Percentiles rank a stretch among this genome's conserved stretches.
Evolutionary conservation across 1,140 invertebrate species (phyloP).

Genomic region (Drosophila azteca): DNA sequence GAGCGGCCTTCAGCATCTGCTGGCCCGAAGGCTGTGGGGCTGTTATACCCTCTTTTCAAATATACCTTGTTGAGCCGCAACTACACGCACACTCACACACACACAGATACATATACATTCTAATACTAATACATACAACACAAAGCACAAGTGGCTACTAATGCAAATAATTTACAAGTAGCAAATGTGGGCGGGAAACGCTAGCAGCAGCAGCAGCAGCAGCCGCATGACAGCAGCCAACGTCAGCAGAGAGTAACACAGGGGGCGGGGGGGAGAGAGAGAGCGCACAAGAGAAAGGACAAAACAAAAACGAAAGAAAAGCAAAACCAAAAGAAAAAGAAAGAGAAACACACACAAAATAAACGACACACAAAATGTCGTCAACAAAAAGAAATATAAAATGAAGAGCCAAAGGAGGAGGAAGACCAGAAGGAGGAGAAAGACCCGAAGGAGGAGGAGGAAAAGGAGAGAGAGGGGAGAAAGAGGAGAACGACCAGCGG

Average conservation of each 20-base stretch:
- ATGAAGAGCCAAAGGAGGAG: slow-evolving; percentile 21
- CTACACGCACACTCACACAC: slow-evolving; percentile 51
- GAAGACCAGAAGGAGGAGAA: slow-evolving; percentile 2
- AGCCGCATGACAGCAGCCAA: slow-evolving; percentile 54
- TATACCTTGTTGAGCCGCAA: slow-evolving; percentile 61
- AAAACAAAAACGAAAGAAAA: slow-evolving; percentile 46
- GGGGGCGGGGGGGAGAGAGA: not conserved
- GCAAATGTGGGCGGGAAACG: slow-evolving; percentile 74
- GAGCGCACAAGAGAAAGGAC: slow-evolving; percentile 33
- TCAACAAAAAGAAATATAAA: slow-evolving; percentile 68
- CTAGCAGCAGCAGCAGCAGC: slow-evolving; percentile 48
- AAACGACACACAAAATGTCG: slow-evolving; percentile 74
- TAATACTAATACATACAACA: slow-evolving; percentile 24
- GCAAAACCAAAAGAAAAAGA: slow-evolving; percentile 13
- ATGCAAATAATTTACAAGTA: slow-evolving; percentile 83
- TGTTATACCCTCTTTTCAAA: not conserved
- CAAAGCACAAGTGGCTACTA: slow-evolving; percentile 79
- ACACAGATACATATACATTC: slow-evolving; percentile 9
- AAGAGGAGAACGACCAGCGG: slow-evolving; percentile 3
- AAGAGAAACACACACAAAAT: slow-evolving; percentile 40
- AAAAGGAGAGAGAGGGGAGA: not conserved
- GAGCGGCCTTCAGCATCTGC: too few relatives aligned
- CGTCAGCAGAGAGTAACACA: slow-evolving; percentile 35
- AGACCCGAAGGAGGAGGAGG: slow-evolving; percentile 10
- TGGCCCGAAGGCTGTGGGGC: too few relatives aligned